These are phyloP conservation scores for Macquaria ambigua DNA, from an alignment of 2,113 vertebrate species.

Conservation along the genomic window DNA sequence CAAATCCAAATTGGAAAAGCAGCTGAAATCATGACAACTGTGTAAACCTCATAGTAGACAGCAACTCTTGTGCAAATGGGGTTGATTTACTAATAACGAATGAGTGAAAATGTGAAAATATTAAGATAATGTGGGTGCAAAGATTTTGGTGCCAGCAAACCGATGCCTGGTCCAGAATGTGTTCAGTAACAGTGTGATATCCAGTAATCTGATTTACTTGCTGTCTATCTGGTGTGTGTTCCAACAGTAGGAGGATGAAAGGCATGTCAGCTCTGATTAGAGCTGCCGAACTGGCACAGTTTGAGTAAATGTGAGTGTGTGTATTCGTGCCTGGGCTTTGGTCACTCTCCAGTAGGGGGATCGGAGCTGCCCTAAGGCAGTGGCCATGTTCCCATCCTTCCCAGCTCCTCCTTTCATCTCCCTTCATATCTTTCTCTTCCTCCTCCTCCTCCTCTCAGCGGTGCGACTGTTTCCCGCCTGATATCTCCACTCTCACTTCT, in stretches of 20 bases:
- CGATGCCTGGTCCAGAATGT: constrained; percentile 45
- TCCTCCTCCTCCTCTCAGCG: constrained; percentile 50
- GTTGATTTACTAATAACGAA: constrained; percentile 38
- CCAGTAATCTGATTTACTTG: constrained; percentile 68
- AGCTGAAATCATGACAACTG: constrained; percentile 52
- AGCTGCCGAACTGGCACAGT: constrained; percentile 63
- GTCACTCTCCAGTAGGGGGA: constrained; percentile 75
- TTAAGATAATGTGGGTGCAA: constrained; percentile 33
- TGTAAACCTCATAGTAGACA: constrained; percentile 10
- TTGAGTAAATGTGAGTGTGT: constrained; percentile 42
- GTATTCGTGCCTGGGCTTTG: constrained; percentile 60
- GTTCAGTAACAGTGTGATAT: constrained; percentile 56
- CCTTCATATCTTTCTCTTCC: constrained; percentile 43
- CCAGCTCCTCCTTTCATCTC: constrained; percentile 68
- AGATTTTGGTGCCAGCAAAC: constrained; percentile 23
- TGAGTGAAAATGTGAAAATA: too few relatives aligned
- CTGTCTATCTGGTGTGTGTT: constrained; percentile 57
- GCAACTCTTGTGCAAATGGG: constrained; percentile 28
- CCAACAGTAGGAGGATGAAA: constrained; percentile 78
- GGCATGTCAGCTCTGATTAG: constrained; percentile 68
- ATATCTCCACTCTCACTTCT: constrained; percentile 43
- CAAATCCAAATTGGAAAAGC: constrained; percentile 55
- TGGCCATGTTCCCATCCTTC: constrained; percentile 58
- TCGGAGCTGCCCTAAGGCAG: constrained; percentile 65
- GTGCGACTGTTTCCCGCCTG: constrained; percentile 36